Conservation (phyloP, 2,888 invertebrate genomes). For the Cerastis rubricosa region DNA sequence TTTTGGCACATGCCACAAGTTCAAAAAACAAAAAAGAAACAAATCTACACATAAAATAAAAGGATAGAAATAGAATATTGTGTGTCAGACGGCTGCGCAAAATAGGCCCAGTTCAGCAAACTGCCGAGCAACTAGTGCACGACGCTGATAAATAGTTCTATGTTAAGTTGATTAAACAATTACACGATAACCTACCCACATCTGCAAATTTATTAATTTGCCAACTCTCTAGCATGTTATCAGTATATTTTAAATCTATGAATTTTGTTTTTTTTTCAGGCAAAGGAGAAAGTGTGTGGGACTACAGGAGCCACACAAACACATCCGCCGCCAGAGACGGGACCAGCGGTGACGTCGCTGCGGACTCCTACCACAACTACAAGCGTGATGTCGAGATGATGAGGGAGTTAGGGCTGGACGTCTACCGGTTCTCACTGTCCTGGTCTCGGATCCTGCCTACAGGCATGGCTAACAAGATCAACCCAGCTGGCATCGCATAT, state of each 20-base stretch:
- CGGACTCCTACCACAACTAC: slow-evolving; percentile 91
- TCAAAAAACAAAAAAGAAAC: no score
- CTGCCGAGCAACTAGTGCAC: no score
- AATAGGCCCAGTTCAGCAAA: no score
- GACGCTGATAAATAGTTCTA: background rate
- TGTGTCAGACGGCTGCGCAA: no score
- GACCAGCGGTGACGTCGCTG: slow-evolving; percentile 90
- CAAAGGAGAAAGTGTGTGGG: slow-evolving; percentile 78
- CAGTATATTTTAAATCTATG: background rate
- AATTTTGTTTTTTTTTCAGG: slow-evolving; percentile 59
- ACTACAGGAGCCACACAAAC: slow-evolving; percentile 71
- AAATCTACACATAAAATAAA: no score
- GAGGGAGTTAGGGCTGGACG: slow-evolving; percentile 83
- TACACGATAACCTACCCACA: background rate
- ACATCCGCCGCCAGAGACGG: slow-evolving; percentile 64
- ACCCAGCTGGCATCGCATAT: slow-evolving; percentile 91
- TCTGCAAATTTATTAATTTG: background rate
- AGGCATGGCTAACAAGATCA: slow-evolving; percentile 88
- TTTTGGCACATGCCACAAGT: no score
- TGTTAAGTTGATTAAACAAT: background rate
- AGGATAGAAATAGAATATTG: no score
- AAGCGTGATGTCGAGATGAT: slow-evolving; percentile 88
- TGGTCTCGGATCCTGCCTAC: slow-evolving; percentile 92
- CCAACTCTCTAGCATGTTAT: background rate
- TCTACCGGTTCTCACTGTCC: slow-evolving; percentile 90